Evolutionary conservation across 1,140 invertebrate species (phyloP).

Genomic region (Drosophila ambigua): DNA sequence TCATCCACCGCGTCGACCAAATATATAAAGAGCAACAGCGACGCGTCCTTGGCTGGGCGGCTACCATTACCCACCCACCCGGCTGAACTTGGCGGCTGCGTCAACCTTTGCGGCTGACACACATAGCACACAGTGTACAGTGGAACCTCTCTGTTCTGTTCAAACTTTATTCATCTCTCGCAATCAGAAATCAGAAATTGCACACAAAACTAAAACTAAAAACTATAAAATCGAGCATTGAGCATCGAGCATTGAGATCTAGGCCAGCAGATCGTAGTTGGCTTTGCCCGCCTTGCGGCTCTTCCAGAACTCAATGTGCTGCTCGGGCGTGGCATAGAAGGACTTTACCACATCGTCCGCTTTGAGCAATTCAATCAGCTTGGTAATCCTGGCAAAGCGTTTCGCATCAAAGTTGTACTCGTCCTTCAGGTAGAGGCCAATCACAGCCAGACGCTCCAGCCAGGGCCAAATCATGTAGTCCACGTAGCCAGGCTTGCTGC

Average conservation of each 20-base stretch:
- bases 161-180: background rate
- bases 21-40: conserved; percentile 49
- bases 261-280: conserved; percentile 60
- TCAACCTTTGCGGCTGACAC: conserved; percentile 61
- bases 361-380: conserved; percentile 38
- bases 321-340: conserved; percentile 46
- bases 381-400: conserved; percentile 46
- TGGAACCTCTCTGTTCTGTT: background rate
- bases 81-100: conserved; percentile 54
- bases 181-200: background rate
- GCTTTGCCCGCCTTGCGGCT: conserved; percentile 41
- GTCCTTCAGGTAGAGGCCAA: conserved; percentile 37
- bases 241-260: background rate
- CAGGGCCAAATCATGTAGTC: conserved; percentile 96
- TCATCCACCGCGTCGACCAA: background rate
- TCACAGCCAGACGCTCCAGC: conserved; percentile 87
- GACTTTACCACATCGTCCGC: conserved; percentile 51
- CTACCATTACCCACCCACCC: conserved; percentile 37
- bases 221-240: background rate
- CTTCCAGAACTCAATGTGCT: conserved; percentile 46
- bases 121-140: conserved; percentile 32
- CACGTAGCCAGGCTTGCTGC: conserved; percentile 89
- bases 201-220: background rate
- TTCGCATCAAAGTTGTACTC: conserved; percentile 48
- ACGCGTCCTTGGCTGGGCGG: conserved; percentile 42